Evolutionary conservation across 2,113 vertebrate genomes (phyloP), one percentile per base, ranked within the genome.

Genomic region (Mola mola): DNA sequence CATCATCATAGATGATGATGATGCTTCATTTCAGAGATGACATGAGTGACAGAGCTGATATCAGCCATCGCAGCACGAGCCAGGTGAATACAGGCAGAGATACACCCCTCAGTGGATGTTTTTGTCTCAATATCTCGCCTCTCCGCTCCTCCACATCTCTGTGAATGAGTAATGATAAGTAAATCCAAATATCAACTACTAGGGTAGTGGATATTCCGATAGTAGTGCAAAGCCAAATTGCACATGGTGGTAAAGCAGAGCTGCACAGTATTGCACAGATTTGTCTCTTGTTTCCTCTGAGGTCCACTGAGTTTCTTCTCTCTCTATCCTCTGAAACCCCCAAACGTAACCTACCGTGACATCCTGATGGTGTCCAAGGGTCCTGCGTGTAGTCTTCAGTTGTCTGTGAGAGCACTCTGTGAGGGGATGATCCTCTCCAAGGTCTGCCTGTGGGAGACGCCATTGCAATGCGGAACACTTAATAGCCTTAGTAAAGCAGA

Each of bases 401-500:
- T 50, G 43, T 50, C 52, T 75, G 59, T 37, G 8, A 55, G 44
- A 75, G 77, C 66, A 38, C 49, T 42, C 49, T 26, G 69, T 41
- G 41, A 64, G 21, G 59, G 52, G 78, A 82, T 79, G 79, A 83
- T 81, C 74, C 61, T 79, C 69, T 60, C 63, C 53, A 31, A 85
- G 55, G 74, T 66, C 55, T 83, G 62, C 67, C 81, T 71, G 58
- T 72, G 80, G 76, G 81, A 85, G 74, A 70, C 40, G 75, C 71
- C 26, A 76, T 70, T 73, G 75, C 59, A 85, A 85, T 72, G 71
- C 49, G 55, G 81, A 83, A 81, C 72, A 50, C 63, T 49, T 90
- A 87, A 91, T 85, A 88, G 83, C 75, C 71, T 91, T 90, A 89
- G 80, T 67, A 76, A 52, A 79, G 70, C 53, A 34, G 68, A 84